Conservation (phyloP, 2,113 vertebrate species). For the Melanerpes aurifrons region DNA sequence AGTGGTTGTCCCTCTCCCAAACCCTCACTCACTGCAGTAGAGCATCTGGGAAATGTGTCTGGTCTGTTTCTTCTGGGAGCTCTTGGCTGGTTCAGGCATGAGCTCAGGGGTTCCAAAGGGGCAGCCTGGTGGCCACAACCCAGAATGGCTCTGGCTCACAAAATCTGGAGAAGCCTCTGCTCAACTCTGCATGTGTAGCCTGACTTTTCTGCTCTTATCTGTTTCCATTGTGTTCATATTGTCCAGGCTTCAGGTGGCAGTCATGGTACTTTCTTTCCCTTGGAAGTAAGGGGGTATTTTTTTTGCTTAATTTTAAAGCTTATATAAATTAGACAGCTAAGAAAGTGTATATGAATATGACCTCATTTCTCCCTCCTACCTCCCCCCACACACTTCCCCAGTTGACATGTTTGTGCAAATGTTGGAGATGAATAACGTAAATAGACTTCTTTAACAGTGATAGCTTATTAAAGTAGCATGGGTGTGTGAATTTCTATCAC, state of each 20-base stretch:
- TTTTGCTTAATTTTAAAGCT: constrained; percentile 47
- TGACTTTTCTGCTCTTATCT: neutral
- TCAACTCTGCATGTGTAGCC: neutral
- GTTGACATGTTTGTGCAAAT: constrained; percentile 70
- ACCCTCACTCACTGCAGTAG: neutral
- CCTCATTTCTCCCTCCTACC: constrained; percentile 69
- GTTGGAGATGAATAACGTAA: constrained; percentile 68
- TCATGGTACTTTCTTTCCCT: neutral
- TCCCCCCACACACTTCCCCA: constrained; percentile 69
- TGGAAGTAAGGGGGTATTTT: neutral
- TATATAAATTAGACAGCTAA: constrained; percentile 67
- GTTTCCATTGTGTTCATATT: neutral
- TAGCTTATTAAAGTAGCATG: constrained; percentile 72
- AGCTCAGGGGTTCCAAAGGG: neutral
- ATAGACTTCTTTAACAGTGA: constrained; percentile 66
- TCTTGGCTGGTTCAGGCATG: neutral
- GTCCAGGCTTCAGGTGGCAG: neutral
- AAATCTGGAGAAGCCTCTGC: neutral
- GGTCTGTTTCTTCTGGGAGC: neutral
- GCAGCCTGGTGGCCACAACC: neutral
- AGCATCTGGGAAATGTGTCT: neutral
- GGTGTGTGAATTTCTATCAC: constrained; percentile 63
- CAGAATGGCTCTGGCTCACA: neutral
- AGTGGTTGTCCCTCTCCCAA: neutral
- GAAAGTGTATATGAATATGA: constrained; percentile 62